Percentiles rank a stretch among this genome's conserved stretches.
These are phyloP conservation scores for Cardiocondyla obscurior DNA, from an alignment of 1,140 invertebrate genomes.

Conservation along the genomic window DNA sequence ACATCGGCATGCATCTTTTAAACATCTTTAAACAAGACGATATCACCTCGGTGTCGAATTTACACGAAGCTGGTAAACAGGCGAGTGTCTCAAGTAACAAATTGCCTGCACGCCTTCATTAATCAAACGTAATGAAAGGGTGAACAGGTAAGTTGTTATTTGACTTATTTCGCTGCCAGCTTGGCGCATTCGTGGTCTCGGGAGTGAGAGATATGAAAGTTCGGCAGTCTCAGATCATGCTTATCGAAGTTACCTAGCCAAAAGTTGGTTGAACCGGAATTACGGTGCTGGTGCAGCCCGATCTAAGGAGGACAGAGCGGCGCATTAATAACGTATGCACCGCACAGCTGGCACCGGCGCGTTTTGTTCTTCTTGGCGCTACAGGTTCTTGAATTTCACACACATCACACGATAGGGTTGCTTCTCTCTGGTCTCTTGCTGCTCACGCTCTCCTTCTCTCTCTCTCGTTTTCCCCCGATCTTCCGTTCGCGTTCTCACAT, in stretches of 20 bases:
- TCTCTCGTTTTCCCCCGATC: constrained; percentile 28
- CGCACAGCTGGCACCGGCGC: constrained; percentile 67
- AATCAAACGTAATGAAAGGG: constrained; percentile 7
- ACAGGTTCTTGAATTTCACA: constrained; percentile 78
- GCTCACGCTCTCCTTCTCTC: constrained; percentile 5
- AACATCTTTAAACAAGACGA: neutral
- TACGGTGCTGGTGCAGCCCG: neutral
- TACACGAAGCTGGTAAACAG: neutral
- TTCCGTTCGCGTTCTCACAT: constrained; percentile 2
- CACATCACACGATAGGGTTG: constrained; percentile 61
- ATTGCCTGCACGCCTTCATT: constrained; percentile 15
- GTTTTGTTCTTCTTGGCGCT: constrained; percentile 71
- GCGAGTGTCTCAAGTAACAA: constrained; percentile 27
- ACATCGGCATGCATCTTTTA: neutral
- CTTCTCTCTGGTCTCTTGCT: constrained; percentile 19
- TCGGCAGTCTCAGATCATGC: neutral
- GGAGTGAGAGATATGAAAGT: neutral
- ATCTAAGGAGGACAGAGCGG: constrained; percentile 27
- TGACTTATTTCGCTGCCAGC: neutral
- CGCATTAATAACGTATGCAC: constrained; percentile 65
- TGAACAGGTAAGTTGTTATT: constrained; percentile 18
- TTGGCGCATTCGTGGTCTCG: neutral
- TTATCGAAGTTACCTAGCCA: neutral
- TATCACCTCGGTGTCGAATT: neutral
- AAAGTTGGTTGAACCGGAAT: neutral